Base-by-base conservation (phyloP, 2,797 vertebrate genomes). In the Cryptoblepharus egeriae region DNA sequence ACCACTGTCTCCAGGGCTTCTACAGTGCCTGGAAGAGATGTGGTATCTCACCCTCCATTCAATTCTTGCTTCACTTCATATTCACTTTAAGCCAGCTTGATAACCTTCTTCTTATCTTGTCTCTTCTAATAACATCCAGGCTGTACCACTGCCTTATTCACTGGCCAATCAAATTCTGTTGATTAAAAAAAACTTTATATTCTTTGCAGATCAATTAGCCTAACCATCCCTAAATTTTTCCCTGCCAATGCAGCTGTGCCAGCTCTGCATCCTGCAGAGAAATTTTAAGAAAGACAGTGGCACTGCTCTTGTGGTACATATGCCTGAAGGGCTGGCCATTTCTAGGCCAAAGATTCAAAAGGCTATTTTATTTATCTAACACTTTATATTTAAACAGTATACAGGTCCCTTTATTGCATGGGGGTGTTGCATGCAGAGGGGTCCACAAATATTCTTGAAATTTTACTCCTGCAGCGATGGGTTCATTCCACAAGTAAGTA, bases 81-180 rank as follows among this genome's bases (percentile, higher is more conserved):
- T 35, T 39, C 72, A 58, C 67, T 75, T 61, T 75, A 39, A 61
- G 57, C 57, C 24, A 20, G 28, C 32, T 60, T 75, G 69, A 71
- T 61, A 61, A 26, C 39, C 26, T 49, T 67, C 35, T n/a, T 72
- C 35, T 63, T 20, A 65, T 58, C 61, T 78, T 83, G 60, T 65
- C 49, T 79, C 37, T 58, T 79, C 30, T 22, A 58, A n/a, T 72
- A 79, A 55, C 39, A 60, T 52, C 55, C 39, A 61, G 3, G 49
- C 35, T 65, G 65, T 18, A 32, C 68, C 77, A 57, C 65, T 80
- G 32, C 8, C 71, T 84, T 55, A 26, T 76, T 68, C n/a, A 37
- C 42, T 60, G n/a, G 20, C 18, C 52, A 37, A 24, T 52, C n/a
- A 24, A 52, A 24, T 22, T 22, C 39, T 65, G 49, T 39, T 60